Percentiles rank a stretch among this genome's conserved stretches.
Conservation (phyloP, 1,140 invertebrate species). For the Lepidurus couesii region DNA sequence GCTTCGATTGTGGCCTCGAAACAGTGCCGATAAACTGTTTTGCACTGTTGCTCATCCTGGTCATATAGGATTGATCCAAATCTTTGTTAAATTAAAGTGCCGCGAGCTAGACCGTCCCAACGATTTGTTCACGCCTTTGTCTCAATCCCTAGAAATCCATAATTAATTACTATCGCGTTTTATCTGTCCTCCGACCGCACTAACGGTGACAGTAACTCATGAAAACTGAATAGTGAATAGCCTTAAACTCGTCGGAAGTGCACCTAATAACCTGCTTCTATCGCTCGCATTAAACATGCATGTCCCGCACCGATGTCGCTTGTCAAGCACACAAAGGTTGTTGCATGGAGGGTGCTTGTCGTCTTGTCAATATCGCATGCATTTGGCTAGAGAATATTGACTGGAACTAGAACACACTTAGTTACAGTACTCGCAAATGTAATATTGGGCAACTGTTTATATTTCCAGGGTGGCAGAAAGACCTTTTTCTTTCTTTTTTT, state of each 20-base stretch:
- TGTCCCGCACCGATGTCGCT: neutral
- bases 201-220: too few relatives aligned
- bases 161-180: too few relatives aligned
- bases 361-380: neutral
- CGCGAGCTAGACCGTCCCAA: too few relatives aligned
- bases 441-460: slow-evolving; percentile 7
- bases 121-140: too few relatives aligned
- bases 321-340: neutral
- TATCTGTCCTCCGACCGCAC: too few relatives aligned
- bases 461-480: neutral
- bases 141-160: too few relatives aligned
- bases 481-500: neutral
- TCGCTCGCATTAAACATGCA: neutral
- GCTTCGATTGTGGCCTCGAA: neutral
- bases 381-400: neutral
- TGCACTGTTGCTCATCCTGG: too few relatives aligned
- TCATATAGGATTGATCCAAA: too few relatives aligned
- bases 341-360: neutral
- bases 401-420: neutral
- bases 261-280: neutral
- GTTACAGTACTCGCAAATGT: neutral
- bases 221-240: too few relatives aligned
- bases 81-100: too few relatives aligned
- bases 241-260: neutral
- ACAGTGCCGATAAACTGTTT: neutral